A percentile compares a stretch with the other conserved stretches of the same genome.
Conservation (phyloP, 2,113 vertebrate species). For the Sylvietta virens region DNA sequence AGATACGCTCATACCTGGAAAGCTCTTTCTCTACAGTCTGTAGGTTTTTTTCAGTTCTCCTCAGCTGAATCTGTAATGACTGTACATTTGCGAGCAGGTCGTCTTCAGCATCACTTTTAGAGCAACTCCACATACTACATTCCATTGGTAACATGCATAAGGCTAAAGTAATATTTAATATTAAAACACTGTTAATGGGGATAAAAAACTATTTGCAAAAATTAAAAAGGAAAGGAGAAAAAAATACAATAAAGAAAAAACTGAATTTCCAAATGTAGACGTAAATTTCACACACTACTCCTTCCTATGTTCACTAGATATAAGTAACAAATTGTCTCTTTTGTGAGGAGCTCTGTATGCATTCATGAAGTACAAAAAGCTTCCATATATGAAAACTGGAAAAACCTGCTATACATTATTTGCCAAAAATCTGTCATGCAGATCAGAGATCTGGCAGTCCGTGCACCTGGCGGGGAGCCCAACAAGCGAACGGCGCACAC, state of each 20-base stretch:
- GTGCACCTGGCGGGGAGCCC: not conserved
- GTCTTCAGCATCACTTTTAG: constrained; percentile 48
- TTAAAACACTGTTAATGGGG: not conserved
- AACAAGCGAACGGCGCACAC: too few species aligned
- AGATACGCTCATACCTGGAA: constrained; percentile 49
- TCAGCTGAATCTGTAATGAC: constrained; percentile 69
- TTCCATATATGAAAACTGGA: not conserved
- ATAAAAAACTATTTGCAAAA: not conserved
- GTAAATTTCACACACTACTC: not conserved
- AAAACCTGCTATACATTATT: fast-evolving
- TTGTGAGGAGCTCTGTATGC: not conserved
- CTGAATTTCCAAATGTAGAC: not conserved
- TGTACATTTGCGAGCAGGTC: constrained; percentile 68
- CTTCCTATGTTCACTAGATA: not conserved
- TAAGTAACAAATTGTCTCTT: not conserved
- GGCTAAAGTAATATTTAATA: not conserved
- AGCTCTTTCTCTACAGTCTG: constrained; percentile 71
- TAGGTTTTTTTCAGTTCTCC: constrained; percentile 72
- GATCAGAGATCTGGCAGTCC: fast-evolving
- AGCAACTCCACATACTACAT: not conserved
- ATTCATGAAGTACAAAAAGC: not conserved
- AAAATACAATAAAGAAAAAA: not conserved
- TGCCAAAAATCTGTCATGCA: not conserved
- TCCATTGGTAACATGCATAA: constrained; percentile 20
- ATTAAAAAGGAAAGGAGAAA: fast-evolving